Conservation (phyloP, 2,888 invertebrate genomes). For the Aelia acuminata region DNA sequence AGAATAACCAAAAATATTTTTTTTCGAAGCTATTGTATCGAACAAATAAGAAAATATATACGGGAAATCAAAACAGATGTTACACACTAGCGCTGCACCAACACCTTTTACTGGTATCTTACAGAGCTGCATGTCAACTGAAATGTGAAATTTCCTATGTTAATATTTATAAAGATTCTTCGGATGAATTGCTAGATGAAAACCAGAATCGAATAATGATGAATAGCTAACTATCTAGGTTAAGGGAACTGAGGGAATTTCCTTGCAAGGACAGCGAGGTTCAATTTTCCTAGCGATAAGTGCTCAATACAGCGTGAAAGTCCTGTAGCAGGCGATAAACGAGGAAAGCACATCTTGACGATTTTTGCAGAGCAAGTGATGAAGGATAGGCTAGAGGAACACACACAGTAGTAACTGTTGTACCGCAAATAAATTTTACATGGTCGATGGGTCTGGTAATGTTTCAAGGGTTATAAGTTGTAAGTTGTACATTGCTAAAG, state of each 20-base stretch:
- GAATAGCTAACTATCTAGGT: background rate
- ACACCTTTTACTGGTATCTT: too few relatives aligned
- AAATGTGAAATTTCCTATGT: too few relatives aligned
- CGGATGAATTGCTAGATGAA: background rate
- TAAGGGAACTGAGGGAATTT: background rate
- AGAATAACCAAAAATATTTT: too few relatives aligned
- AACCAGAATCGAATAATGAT: background rate
- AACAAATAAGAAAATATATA: too few relatives aligned
- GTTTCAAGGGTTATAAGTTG: too few relatives aligned
- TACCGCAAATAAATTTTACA: background rate
- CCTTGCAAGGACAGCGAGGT: background rate
- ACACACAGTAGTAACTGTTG: background rate
- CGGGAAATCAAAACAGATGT: too few relatives aligned
- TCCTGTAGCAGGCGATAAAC: background rate
- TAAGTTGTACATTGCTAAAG: too few relatives aligned
- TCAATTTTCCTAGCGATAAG: conserved; percentile 41
- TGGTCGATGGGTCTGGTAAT: background rate
- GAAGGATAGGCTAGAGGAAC: background rate
- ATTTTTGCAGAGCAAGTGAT: background rate
- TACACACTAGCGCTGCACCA: too few relatives aligned
- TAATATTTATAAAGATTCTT: too few relatives aligned
- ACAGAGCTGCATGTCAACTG: too few relatives aligned
- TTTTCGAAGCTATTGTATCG: too few relatives aligned
- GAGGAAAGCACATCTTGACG: background rate
- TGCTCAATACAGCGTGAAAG: conserved; percentile 32